Evolutionary conservation across 2,888 invertebrate species (phyloP).

Genomic region (Achlya flavicornis): DNA sequence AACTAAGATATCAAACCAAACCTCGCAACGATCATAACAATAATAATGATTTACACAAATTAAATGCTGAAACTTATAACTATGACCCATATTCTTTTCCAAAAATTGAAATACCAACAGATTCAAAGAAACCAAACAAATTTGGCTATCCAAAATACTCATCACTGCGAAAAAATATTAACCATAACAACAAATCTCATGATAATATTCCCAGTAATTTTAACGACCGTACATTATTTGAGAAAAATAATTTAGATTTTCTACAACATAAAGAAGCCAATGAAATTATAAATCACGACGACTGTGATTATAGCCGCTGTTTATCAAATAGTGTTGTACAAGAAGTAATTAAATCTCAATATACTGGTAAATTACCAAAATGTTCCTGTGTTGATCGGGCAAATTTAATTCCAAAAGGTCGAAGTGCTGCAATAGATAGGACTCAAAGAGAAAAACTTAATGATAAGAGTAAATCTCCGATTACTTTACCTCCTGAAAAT

Average conservation of each 20-base stretch:
- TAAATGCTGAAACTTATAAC: neutral
- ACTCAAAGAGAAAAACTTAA: neutral
- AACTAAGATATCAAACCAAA: constrained; percentile 14
- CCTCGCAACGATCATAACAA: neutral
- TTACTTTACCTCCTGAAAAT: constrained; percentile 24
- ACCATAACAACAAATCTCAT: neutral
- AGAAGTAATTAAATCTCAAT: constrained; percentile 12
- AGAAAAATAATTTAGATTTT: constrained; percentile 30
- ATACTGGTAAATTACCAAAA: constrained; percentile 20
- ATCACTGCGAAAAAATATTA: neutral
- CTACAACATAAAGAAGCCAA: constrained; percentile 25
- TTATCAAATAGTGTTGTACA: constrained; percentile 10
- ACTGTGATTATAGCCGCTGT: constrained; percentile 38
- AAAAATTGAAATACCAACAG: neutral
- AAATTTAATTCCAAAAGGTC: constrained; percentile 11
- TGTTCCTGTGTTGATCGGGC: constrained; percentile 34
- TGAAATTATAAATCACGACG: constrained; percentile 22
- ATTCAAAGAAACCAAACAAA: neutral
- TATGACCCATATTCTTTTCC: neutral
- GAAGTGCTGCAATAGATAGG: neutral
- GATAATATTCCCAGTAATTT: neutral
- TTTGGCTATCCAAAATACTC: neutral
- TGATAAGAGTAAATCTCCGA: constrained; percentile 3
- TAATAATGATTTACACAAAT: neutral
- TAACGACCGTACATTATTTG: constrained; percentile 8